Conservation (phyloP, 2,113 vertebrate species). For the Regulus satrapa region DNA sequence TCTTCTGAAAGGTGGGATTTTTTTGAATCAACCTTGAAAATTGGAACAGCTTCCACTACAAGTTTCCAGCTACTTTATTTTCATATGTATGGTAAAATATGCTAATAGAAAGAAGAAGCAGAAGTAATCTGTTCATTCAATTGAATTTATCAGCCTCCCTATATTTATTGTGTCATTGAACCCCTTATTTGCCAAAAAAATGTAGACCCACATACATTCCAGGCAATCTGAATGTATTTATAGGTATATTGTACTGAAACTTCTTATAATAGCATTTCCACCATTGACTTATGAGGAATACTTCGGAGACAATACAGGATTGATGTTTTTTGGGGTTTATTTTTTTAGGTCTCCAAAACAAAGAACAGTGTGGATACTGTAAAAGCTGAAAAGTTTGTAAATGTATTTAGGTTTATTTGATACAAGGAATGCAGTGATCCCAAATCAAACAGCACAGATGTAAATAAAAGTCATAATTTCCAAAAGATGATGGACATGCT, state of each 20-base stretch:
- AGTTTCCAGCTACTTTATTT: neutral
- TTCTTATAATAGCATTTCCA: neutral
- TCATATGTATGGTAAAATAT: neutral
- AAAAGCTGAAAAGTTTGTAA: neutral
- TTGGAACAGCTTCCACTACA: neutral
- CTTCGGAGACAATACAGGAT: neutral
- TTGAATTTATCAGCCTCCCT: neutral
- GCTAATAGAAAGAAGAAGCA: neutral
- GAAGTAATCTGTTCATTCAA: neutral
- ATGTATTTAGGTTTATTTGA: neutral
- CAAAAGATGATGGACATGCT: neutral
- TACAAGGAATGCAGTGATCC: neutral
- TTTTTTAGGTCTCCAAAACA: neutral
- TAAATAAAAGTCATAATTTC: neutral
- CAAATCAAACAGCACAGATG: neutral
- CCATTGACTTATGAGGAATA: neutral
- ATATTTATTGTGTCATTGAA: neutral
- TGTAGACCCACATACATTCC: rapidly evolving
- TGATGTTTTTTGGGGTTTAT: rapidly evolving
- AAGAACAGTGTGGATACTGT: neutral
- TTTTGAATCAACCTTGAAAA: neutral
- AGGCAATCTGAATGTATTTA: neutral
- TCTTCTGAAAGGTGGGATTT: neutral
- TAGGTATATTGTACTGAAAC: neutral
- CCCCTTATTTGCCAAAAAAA: neutral